A percentile compares a stretch with the other conserved stretches of the same genome.
Conservation (phyloP, 2,888 invertebrate genomes). For the Oligia strigilis region DNA sequence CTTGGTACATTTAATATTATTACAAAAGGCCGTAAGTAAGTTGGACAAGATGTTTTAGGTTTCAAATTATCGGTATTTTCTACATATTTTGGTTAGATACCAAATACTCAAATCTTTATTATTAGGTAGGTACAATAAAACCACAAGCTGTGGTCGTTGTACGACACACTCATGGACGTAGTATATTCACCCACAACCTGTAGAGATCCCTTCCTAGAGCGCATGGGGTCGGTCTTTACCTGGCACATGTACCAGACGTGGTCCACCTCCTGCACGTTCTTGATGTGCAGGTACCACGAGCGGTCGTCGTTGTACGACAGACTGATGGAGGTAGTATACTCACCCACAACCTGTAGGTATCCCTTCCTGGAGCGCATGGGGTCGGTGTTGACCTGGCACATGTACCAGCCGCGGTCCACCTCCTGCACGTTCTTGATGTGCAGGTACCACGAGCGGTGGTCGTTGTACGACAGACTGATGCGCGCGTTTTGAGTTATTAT, state of each 20-base stretch:
- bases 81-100: background rate
- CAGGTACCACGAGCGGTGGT: slow-evolving; percentile 97
- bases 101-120: background rate
- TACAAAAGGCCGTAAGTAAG: slow-evolving; percentile 18
- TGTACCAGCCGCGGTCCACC: slow-evolving; percentile 96
- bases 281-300: slow-evolving; percentile 97
- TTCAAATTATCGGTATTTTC: slow-evolving; percentile 13
- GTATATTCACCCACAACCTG: too few species aligned
- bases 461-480: slow-evolving; percentile 96
- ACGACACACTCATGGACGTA: too few species aligned
- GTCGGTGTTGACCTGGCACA: slow-evolving; percentile 98
- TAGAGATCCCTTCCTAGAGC: slow-evolving; percentile 92
- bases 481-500: slow-evolving; percentile 97
- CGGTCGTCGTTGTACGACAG: slow-evolving; percentile 92
- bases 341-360: slow-evolving; percentile 97
- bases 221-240: slow-evolving; percentile 98
- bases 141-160: slow-evolving; percentile 2
- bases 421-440: slow-evolving; percentile 97
- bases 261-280: slow-evolving; percentile 96
- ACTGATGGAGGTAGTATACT: slow-evolving; percentile 78
- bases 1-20: slow-evolving; percentile 26
- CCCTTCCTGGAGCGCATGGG: slow-evolving; percentile 97
- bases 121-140: background rate
- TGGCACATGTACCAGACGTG: slow-evolving; percentile 98
- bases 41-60: slow-evolving; percentile 7